A percentile compares a stretch with the other conserved stretches of the same genome.
Evolutionary conservation across 2,113 vertebrate genomes (phyloP).

Genomic region (Periophthalmus modestus): DNA sequence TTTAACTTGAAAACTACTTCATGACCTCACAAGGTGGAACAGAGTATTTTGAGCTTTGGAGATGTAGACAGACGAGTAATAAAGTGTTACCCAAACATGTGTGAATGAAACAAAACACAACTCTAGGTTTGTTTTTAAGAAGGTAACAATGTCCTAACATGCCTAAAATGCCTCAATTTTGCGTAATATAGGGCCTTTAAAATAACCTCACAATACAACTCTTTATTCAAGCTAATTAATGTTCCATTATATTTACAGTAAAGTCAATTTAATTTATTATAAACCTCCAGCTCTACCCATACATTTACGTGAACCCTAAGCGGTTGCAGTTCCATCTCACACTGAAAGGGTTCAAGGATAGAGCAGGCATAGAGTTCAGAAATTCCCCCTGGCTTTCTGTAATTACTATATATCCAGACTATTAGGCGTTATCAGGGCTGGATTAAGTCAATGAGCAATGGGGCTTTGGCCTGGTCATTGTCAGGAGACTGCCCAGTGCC

Average conservation of each 20-base stretch:
- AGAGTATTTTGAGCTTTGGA: too few species aligned
- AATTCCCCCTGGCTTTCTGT: constrained; percentile 57
- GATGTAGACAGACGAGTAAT: too few species aligned
- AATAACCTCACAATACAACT: not conserved
- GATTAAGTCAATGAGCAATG: constrained; percentile 70
- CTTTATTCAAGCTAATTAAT: not conserved
- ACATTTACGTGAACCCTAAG: constrained; percentile 21
- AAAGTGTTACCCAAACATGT: too few species aligned
- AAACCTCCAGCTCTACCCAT: not conserved
- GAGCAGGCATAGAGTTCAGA: constrained; percentile 35
- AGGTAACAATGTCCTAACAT: too few species aligned
- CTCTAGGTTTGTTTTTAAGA: too few species aligned
- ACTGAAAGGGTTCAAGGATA: constrained; percentile 58
- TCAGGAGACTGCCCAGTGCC: constrained; percentile 40
- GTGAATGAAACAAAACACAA: too few species aligned
- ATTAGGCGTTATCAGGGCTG: constrained; percentile 68
- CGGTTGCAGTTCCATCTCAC: constrained; percentile 31
- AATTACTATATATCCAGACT: constrained; percentile 72
- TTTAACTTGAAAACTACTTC: too few species aligned
- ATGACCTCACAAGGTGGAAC: too few species aligned
- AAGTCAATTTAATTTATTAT: not conserved
- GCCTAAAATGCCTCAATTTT: too few species aligned
- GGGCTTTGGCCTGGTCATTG: constrained; percentile 60
- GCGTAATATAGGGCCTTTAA: not conserved
- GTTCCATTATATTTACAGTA: not conserved